These are phyloP conservation scores for Stichodactyla mertensii DNA, from an alignment of 64 coral and sea anemone species.

Conservation along the genomic window DNA sequence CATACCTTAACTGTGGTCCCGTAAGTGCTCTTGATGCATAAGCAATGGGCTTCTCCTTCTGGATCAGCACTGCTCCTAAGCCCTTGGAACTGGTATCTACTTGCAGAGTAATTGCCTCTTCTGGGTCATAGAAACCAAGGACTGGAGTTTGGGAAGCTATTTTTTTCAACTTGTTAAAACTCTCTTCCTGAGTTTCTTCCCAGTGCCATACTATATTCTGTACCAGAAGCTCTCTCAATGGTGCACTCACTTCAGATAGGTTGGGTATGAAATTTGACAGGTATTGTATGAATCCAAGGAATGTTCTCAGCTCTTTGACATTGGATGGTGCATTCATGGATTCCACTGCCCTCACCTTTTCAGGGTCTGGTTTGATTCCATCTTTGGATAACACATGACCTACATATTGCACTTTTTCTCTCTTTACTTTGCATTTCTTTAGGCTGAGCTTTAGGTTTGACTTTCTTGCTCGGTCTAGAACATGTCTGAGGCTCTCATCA, in stretches of 20 bases:
- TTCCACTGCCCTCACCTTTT: conserved; percentile 34
- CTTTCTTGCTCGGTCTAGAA: conserved; percentile 24
- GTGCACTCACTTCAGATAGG: conserved; percentile 24
- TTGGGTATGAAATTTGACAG: conserved; percentile 42
- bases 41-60: too few species aligned
- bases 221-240: conserved; percentile 39
- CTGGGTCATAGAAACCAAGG: conserved; percentile 4
- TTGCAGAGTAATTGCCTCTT: too few species aligned
- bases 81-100: too few species aligned
- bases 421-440: too few species aligned
- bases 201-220: conserved; percentile 38
- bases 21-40: too few species aligned
- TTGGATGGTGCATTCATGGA: conserved; percentile 30
- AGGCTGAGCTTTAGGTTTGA: conserved; percentile 34
- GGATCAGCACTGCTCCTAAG: too few species aligned
- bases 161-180: conserved; percentile 11
- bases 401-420: conserved; percentile 26
- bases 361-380: conserved; percentile 41
- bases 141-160: conserved; percentile 21
- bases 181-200: too few species aligned
- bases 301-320: conserved; percentile 5
- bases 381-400: conserved; percentile 46
- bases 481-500: conserved; percentile 22
- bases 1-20: too few species aligned
- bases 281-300: conserved; percentile 41